Base-by-base conservation (phyloP, 2,888 invertebrate species). In the Siphlonurus alternatus region DNA sequence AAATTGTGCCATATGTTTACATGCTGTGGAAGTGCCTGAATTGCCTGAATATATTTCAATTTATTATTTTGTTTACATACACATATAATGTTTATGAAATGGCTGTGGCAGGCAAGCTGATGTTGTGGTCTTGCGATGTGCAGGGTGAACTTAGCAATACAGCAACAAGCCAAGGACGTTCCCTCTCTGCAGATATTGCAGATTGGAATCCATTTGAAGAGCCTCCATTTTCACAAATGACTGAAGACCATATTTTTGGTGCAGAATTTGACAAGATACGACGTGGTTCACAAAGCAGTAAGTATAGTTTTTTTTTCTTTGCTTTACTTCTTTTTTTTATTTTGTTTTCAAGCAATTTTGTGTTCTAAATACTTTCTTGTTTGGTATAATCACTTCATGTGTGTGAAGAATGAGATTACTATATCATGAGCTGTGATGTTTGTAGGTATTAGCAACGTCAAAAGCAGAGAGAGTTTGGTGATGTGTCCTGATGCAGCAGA, bases 131-230 rank as follows among this genome's bases (percentile, higher is more conserved):
- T 2, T 38, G 25, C n/a, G n/a, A n/a, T n/a, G n/a, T 59, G 1
- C 66, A 77, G 77, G 76, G 75, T 66, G 76, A 77, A 70, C 73
- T 77, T 68, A 74, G 76, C 53, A 76, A 73, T 68, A 67, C 72
- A 66, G 72, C 71, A 64, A 71, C 72, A 59, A 67, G 71, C 25
- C 75, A 75, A 68, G 73, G 71, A 64, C 73, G 74, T 69, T 75
- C 79, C 24, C 72, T 80, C 24, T 75, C 77, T 22, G 81, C 81
- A 53, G 86, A 87, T 71, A 79, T 84, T 53, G 80, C 82, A 2
- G 85, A 87, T 68, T 90, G 90, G 90, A 91, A 91, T 77, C 91
- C 91, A 1, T 91, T 91, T 72, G 88, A 87, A 71, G 87, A 87
- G 23, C 76, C 75, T 64, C 85, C 85, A 24, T 88, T 88, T 73